Evolutionary conservation across 2,113 vertebrate genomes (phyloP).

Genomic region (Cygnus buccinator): DNA sequence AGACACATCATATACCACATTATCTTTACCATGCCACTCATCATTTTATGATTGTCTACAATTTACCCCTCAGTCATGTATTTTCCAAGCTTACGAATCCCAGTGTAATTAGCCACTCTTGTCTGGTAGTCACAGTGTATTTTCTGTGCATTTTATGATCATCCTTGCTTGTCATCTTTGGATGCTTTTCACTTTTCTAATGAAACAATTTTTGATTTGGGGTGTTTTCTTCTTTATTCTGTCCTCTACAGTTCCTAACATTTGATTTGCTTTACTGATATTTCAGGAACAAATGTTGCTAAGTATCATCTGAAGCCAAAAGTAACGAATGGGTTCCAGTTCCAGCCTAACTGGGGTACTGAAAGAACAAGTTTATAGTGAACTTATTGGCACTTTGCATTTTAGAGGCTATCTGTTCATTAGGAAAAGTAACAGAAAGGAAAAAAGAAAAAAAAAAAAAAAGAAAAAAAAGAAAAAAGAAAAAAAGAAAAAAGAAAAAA

Average conservation of each 20-base stretch:
- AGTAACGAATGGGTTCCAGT: not conserved
- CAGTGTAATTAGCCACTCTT: not conserved
- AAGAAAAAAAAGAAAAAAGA: not conserved
- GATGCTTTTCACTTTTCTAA: too few relatives aligned
- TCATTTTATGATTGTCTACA: not conserved
- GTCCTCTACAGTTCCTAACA: too few relatives aligned
- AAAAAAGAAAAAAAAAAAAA: not conserved
- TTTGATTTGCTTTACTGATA: too few relatives aligned
- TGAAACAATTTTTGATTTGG: too few relatives aligned
- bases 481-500: not conserved
- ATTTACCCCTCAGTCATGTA: not conserved
- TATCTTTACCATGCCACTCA: not conserved
- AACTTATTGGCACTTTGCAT: not conserved
- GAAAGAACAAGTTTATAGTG: too few relatives aligned
- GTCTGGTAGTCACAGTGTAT: not conserved
- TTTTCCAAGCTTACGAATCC: not conserved
- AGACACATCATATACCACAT: not conserved
- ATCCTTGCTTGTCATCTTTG: too few relatives aligned
- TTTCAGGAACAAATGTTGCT: not conserved
- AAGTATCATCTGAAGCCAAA: not conserved
- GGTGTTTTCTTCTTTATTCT: too few relatives aligned
- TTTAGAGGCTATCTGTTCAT: not conserved
- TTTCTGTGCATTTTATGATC: too few relatives aligned
- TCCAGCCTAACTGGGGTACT: not conserved
- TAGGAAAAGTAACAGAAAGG: not conserved